A percentile compares a stretch with the other conserved stretches of the same genome.
Conservation (phyloP, 2,888 invertebrate genomes). For the Drosophila testacea region DNA sequence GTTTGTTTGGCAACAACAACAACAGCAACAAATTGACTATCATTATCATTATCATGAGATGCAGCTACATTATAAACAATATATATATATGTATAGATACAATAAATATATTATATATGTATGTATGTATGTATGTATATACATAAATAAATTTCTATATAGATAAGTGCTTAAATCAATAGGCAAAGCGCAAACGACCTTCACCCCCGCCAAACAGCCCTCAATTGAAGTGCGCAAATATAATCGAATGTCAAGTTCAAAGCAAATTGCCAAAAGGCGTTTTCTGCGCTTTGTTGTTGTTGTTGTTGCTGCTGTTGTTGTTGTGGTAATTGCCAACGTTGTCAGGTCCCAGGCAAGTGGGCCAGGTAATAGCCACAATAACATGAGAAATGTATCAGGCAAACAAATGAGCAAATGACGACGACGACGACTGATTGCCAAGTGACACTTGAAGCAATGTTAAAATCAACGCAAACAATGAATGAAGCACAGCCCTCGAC, state of each 20-base stretch:
- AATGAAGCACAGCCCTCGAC: slow-evolving; percentile 37
- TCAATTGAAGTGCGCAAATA: slow-evolving; percentile 55
- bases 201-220: slow-evolving; percentile 46
- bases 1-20: slow-evolving; percentile 35
- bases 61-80: slow-evolving; percentile 37
- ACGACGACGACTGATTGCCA: slow-evolving; percentile 51
- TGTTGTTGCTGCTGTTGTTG: slow-evolving; percentile 28
- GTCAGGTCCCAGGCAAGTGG: slow-evolving; percentile 50
- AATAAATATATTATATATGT: neutral
- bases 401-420: slow-evolving; percentile 56
- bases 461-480: slow-evolving; percentile 54
- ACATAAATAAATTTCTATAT: slow-evolving; percentile 9
- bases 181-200: slow-evolving; percentile 48
- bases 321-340: slow-evolving; percentile 51
- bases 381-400: slow-evolving; percentile 68
- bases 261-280: slow-evolving; percentile 58
- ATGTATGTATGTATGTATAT: neutral
- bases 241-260: slow-evolving; percentile 76
- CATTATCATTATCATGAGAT: slow-evolving; percentile 58
- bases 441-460: slow-evolving; percentile 57
- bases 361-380: slow-evolving; percentile 59
- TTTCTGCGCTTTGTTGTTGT: slow-evolving; percentile 10
- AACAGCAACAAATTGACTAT: slow-evolving; percentile 44
- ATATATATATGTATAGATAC: slow-evolving; percentile 6
- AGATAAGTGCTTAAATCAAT: slow-evolving; percentile 23